Evolutionary conservation across 2,888 invertebrate genomes (phyloP), one percentile per base, ranked within the genome.

Genomic region (Mesorhabditis sp.): DNA sequence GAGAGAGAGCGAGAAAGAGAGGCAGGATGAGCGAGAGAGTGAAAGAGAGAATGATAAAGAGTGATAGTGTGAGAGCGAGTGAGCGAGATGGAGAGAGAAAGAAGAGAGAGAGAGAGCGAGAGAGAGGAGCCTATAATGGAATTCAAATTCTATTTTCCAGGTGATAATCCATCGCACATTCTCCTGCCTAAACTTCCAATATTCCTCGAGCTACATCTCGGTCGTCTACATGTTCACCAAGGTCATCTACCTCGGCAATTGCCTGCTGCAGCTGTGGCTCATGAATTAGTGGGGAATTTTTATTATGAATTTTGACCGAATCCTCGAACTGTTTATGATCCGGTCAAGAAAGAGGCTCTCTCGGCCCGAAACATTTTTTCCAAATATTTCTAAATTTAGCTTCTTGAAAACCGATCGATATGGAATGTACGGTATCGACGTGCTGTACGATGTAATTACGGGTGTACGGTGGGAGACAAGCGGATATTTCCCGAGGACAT

Each of bases 391-490:
- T 10, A 28, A 69, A 28, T 13, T 6, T 71, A 82, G 83, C 67
- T 84, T 84, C 67, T 75, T 85, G 3, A 77, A 78, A 7, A 84
- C 83, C 6, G 78, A 82, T 70, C 70, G 74, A 10, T 76, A 85
- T 71, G 73, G 75, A 42, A 84, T 80, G 83, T 86, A 84, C 70
- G 85, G 85, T 4, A 73, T 79, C 45, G 83, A 80, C 61, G 84
- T 82, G 4, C 71, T 85, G 5, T 28, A 50, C 5, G 83, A 83
- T 69, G 74, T 86, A 42, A 67, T 86, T 4, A 67, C 66, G 5
- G 85, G 85, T 5, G 70, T 72, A 4, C 73, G 77, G 4, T 85
- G 85, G 85, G 79, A 85, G 67, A 67, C 78, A 13, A 80, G 79
- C 45, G 83, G 85, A 4, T 77, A 73, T 62, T 82, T 82, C 63